Percentiles rank a stretch among this genome's conserved stretches.
These are phyloP conservation scores for Sarcophilus harrisii DNA, from an alignment of 2,797 vertebrate genomes.

Conservation along the genomic window DNA sequence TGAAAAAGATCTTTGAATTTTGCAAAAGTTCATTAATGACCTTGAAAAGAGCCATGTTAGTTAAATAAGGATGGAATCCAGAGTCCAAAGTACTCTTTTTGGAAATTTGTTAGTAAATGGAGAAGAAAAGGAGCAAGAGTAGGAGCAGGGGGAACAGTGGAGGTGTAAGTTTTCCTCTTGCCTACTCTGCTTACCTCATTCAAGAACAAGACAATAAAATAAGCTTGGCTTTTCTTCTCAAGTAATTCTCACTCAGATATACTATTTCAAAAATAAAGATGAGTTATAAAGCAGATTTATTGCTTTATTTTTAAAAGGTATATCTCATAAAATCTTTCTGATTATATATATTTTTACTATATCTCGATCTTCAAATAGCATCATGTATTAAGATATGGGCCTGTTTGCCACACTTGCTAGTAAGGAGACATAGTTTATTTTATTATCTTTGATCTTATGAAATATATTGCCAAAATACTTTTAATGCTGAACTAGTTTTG, in stretches of 20 bases:
- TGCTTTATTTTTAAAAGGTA: not conserved
- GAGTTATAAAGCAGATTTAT: not conserved
- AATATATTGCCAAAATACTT: not conserved
- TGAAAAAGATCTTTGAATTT: not conserved
- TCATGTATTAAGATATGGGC: not conserved
- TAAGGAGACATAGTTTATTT: not conserved
- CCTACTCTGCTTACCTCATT: not conserved
- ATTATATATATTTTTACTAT: conserved; percentile 20
- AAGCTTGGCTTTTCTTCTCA: not conserved
- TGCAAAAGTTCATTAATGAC: not conserved
- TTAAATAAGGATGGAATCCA: not conserved
- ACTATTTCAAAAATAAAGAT: not conserved
- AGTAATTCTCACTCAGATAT: not conserved
- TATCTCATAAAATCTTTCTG: conserved; percentile 11
- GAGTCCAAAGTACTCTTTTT: not conserved
- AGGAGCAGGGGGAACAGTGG: not conserved
- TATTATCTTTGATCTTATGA: not conserved
- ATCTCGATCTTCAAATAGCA: conserved; percentile 14
- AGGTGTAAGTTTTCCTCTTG: not conserved
- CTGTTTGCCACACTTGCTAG: not conserved
- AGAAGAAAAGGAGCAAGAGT: not conserved
- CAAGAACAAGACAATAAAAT: not conserved
- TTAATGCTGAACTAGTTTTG: not conserved
- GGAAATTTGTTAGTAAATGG: not conserved
- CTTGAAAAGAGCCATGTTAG: not conserved